phyloP scores from a whole-genome alignment of 2,888 invertebrate species.

The Strigamia maritima region DNA sequence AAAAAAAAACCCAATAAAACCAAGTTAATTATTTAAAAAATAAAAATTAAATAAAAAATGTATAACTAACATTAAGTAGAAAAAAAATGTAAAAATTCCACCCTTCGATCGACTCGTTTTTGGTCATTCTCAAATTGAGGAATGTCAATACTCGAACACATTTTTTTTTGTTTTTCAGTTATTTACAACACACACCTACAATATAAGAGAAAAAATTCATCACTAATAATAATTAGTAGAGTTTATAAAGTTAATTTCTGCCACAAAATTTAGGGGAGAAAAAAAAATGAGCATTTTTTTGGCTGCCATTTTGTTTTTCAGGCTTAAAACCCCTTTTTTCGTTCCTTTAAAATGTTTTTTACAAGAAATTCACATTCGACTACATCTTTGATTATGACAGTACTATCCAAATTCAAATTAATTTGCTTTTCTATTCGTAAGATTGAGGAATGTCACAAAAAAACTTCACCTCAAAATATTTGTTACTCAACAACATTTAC shows the following conservation, averaged over 20 bases:
- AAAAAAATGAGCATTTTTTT: not conserved
- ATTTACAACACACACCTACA: slow-evolving; percentile 10
- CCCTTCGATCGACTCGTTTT: not conserved
- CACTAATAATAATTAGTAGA: not conserved
- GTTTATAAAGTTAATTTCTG: not conserved
- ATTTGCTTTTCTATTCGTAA: not conserved
- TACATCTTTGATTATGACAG: not conserved
- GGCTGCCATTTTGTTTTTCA: not conserved
- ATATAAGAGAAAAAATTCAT: not conserved
- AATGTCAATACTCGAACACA: not conserved
- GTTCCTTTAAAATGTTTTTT: too few relatives aligned
- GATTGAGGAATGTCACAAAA: not conserved
- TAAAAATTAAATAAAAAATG: not conserved
- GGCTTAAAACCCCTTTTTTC: too few relatives aligned
- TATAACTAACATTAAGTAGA: not conserved
- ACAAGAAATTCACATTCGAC: not conserved
- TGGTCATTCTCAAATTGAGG: slow-evolving; percentile 9
- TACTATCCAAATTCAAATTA: not conserved
- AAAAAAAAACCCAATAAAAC: not conserved
- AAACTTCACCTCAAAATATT: not conserved
- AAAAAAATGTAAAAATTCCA: slow-evolving; percentile 1
- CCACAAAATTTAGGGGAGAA: not conserved
- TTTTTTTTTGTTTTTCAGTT: not conserved
- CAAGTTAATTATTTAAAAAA: not conserved
- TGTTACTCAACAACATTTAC: not conserved